A percentile compares a stretch with the other conserved stretches of the same genome.
Evolutionary conservation across 2,888 invertebrate species (phyloP).

Genomic region (Orchestes rusci): DNA sequence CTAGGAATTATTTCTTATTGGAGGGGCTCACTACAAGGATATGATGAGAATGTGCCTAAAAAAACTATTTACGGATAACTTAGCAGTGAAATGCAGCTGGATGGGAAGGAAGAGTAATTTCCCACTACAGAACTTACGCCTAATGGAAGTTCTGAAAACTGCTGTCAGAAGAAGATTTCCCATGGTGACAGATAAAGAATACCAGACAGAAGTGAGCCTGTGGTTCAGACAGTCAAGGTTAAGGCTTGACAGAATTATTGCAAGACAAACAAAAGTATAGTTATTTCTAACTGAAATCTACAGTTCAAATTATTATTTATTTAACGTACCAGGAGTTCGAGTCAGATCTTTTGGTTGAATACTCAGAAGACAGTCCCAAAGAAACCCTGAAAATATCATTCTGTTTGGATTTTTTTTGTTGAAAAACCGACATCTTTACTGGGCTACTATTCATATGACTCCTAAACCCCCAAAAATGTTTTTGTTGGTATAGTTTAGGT

Average conservation of each 20-base stretch:
- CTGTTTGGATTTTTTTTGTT: too few relatives aligned
- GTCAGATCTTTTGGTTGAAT: too few relatives aligned
- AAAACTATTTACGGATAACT: constrained; percentile 1
- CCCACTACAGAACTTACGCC: background rate
- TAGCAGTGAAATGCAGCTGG: background rate
- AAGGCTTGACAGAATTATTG: constrained; percentile 5
- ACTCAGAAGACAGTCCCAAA: too few relatives aligned
- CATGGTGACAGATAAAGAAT: background rate
- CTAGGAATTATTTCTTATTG: background rate
- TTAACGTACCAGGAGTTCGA: too few relatives aligned
- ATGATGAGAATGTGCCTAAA: background rate
- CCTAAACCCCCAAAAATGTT: too few relatives aligned
- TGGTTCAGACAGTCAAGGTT: constrained; percentile 1
- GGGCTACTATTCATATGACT: too few relatives aligned
- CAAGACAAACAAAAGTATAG: too few relatives aligned
- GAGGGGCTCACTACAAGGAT: background rate
- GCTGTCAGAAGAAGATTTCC: background rate
- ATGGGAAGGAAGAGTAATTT: constrained; percentile 1
- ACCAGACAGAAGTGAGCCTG: background rate
- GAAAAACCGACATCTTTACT: too few relatives aligned
- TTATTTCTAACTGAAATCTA: too few relatives aligned
- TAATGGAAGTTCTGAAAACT: background rate
- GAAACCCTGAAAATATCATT: too few relatives aligned
- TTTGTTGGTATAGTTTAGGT: too few relatives aligned
- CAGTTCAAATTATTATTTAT: too few relatives aligned